These are phyloP conservation scores for Melikaiella ostensackeni DNA, from an alignment of 2,888 invertebrate species.

Conservation along the genomic window DNA sequence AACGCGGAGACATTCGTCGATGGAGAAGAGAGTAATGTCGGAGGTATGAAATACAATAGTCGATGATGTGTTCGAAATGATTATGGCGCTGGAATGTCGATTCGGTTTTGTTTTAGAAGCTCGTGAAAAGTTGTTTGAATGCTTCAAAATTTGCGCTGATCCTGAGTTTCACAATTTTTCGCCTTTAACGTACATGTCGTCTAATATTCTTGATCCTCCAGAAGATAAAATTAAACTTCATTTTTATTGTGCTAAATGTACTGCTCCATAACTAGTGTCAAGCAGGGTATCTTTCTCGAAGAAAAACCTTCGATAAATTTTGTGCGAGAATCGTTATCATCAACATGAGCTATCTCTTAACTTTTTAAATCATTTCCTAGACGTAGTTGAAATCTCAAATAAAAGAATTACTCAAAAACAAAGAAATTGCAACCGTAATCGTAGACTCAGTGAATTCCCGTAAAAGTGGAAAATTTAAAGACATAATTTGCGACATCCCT, in stretches of 20 bases:
- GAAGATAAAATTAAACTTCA: not conserved
- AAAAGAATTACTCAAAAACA: not conserved
- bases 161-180: not conserved
- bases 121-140: not conserved
- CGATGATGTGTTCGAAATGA: not conserved
- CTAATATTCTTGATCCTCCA: not conserved
- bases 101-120: not conserved
- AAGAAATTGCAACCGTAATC: not conserved
- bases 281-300: not conserved
- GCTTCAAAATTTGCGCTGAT: not conserved
- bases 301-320: not conserved
- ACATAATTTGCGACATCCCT: not conserved
- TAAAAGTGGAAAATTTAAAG: not conserved
- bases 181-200: not conserved
- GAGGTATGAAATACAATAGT: not conserved
- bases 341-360: not conserved
- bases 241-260: not conserved
- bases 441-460: not conserved
- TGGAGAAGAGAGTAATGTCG: not conserved
- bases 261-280: not conserved
- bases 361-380: not conserved
- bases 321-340: not conserved
- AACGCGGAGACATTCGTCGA: not conserved
- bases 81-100: not conserved
- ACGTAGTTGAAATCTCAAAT: not conserved